Evolutionary conservation across 1,140 invertebrate species (phyloP).

Genomic region (Monomorium pharaonis): DNA sequence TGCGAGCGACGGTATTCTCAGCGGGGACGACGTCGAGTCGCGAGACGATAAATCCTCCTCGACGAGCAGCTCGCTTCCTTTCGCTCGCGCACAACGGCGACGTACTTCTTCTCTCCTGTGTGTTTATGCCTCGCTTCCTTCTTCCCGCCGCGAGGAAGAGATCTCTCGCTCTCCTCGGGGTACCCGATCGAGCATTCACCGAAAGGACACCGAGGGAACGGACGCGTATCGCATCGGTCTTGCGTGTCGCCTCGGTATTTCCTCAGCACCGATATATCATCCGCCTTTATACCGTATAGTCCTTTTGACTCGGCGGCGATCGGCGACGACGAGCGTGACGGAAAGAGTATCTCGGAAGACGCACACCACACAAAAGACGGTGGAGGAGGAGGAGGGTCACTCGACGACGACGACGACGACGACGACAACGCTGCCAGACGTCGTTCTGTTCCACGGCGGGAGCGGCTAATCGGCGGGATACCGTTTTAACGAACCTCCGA

Average conservation of each 20-base stretch:
- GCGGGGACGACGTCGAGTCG: slow-evolving; percentile 7
- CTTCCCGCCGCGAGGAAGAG: slow-evolving; percentile 11
- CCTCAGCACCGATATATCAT: slow-evolving; percentile 58
- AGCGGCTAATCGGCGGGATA: slow-evolving; percentile 63
- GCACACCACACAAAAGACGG: background rate
- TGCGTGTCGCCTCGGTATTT: slow-evolving; percentile 45
- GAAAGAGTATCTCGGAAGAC: background rate
- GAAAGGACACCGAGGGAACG: background rate
- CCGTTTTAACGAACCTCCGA: slow-evolving; percentile 66
- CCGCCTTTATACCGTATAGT: slow-evolving; percentile 1
- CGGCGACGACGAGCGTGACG: slow-evolving; percentile 33
- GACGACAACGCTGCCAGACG: slow-evolving; percentile 6
- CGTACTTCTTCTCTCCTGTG: background rate
- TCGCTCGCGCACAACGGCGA: slow-evolving; percentile 15
- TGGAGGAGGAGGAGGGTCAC: too few species aligned
- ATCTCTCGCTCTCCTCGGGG: slow-evolving; percentile 33
- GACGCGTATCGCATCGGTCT: slow-evolving; percentile 40
- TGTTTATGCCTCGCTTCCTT: slow-evolving; percentile 9
- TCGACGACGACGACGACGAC: background rate
- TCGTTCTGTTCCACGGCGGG: slow-evolving; percentile 42
- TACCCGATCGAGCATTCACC: slow-evolving; percentile 25
- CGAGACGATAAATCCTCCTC: slow-evolving; percentile 32
- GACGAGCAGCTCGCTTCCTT: slow-evolving; percentile 39
- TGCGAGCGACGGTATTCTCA: background rate
- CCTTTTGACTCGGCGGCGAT: slow-evolving; percentile 8